Conservation (phyloP, 2,113 vertebrate species). For the Dipodomys spectabilis region DNA sequence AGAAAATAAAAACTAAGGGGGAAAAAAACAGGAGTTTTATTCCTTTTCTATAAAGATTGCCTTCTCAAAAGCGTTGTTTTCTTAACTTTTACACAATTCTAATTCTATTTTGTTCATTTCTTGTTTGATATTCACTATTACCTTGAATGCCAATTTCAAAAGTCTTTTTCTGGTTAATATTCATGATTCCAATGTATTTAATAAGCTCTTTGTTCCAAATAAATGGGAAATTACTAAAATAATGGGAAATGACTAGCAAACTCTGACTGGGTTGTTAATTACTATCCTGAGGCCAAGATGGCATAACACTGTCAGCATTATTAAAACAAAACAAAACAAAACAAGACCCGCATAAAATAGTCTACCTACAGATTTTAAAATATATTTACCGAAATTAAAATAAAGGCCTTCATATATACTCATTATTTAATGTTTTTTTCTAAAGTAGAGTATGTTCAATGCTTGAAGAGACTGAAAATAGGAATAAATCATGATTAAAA, state of each 20-base stretch:
- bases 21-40: too few species aligned
- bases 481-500: background rate
- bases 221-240: constrained; percentile 81
- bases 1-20: too few species aligned
- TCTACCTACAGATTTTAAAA: constrained; percentile 32
- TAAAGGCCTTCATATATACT: constrained; percentile 56
- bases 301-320: constrained; percentile 79
- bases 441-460: constrained; percentile 75
- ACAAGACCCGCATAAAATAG: background rate
- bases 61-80: constrained; percentile 15
- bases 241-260: constrained; percentile 85
- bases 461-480: constrained; percentile 62
- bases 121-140: background rate
- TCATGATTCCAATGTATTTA: constrained; percentile 80
- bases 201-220: constrained; percentile 81
- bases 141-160: background rate
- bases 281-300: constrained; percentile 85
- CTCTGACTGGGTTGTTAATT: constrained; percentile 86
- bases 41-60: background rate
- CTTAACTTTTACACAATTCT: background rate
- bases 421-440: constrained; percentile 78
- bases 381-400: constrained; percentile 31
- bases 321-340: constrained; percentile 76
- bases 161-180: constrained; percentile 68
- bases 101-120: constrained; percentile 38